Evolutionary conservation across 2,113 vertebrate species (phyloP), one percentile per base, ranked within the genome.

Genomic region (Paedocypris sp.): DNA sequence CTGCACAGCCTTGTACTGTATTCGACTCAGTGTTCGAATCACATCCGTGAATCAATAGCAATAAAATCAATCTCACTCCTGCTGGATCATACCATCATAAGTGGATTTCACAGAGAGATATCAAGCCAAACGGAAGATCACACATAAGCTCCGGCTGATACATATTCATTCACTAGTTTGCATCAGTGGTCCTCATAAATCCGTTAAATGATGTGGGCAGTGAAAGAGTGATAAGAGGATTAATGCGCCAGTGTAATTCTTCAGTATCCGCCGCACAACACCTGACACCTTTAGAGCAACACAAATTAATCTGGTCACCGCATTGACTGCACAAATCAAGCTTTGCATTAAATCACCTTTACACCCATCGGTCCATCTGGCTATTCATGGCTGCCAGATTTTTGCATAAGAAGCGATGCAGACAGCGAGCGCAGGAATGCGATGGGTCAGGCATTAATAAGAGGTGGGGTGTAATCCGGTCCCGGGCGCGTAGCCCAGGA

Each of bases 401-500:
- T 56, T 29, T 41, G 4, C 15, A 31, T 6, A 6, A 62, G 12
- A 33, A n/a, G 54, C 60, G 25, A 48, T 13, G 28, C 13, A 53
- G 50, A n/a, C 22, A 36, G 29, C n/a, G 20, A 47, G 57, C 25
- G 11, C 25, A 57, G 16, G 42, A 50, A 28, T 3, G 19, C 5
- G 15, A 15, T 22, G 4, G 31, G 23, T 1, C 7, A 25, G 39
- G 29, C 25, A 56, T 58, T 22, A 58, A 62, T 60, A 60, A 60
- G 18, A 64, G 23, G 42, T 39, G 6, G 42, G 20, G 42, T 54
- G 60, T 65, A 69, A 69, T 64, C 56, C 20, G 11, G 45, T 39
- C 23, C 18, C 16, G 22, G 50, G 39, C 39, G 47, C 3, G 3
- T 41, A 1, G 60, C 25, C 58, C 57, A 26, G 38, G 5, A 28